A percentile compares a stretch with the other conserved stretches of the same genome.
Evolutionary conservation across 2,113 vertebrate genomes (phyloP).

Genomic region (Phrynosoma platyrhinos): DNA sequence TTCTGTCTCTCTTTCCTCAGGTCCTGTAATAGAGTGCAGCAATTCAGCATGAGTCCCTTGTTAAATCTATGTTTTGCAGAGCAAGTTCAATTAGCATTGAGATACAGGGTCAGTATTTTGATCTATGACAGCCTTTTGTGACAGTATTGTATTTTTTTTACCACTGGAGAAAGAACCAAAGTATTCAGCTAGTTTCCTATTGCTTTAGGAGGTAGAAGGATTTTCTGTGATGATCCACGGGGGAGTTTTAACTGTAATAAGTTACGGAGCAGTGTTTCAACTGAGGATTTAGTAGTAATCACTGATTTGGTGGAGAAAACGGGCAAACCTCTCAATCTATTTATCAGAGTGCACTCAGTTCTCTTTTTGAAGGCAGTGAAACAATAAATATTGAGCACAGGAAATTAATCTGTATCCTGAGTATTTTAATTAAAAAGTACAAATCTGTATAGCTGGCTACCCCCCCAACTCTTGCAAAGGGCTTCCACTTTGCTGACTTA

Average conservation of each 20-base stretch:
- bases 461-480: slow-evolving; percentile 14
- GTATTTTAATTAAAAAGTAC: slow-evolving; percentile 64
- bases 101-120: slow-evolving; percentile 7
- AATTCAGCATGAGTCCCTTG: slow-evolving; percentile 27
- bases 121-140: slow-evolving; percentile 17
- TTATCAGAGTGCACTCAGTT: slow-evolving; percentile 71
- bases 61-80: slow-evolving; percentile 16
- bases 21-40: neutral
- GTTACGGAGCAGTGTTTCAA: slow-evolving; percentile 49
- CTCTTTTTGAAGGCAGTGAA: slow-evolving; percentile 53
- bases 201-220: slow-evolving; percentile 44
- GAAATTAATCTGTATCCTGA: slow-evolving; percentile 60
- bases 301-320: slow-evolving; percentile 58
- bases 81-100: slow-evolving; percentile 27
- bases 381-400: slow-evolving; percentile 53
- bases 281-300: slow-evolving; percentile 48
- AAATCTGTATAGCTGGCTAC: slow-evolving; percentile 49
- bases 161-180: slow-evolving; percentile 14
- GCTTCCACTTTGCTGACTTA: slow-evolving; percentile 53
- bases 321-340: slow-evolving; percentile 66
- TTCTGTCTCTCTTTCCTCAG: slow-evolving; percentile 25
- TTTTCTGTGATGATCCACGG: slow-evolving; percentile 45
- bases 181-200: slow-evolving; percentile 35
- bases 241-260: slow-evolving; percentile 39
- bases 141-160: slow-evolving; percentile 36